Conservation (phyloP, 2,113 vertebrate species). For the Otocyon megalotis region DNA sequence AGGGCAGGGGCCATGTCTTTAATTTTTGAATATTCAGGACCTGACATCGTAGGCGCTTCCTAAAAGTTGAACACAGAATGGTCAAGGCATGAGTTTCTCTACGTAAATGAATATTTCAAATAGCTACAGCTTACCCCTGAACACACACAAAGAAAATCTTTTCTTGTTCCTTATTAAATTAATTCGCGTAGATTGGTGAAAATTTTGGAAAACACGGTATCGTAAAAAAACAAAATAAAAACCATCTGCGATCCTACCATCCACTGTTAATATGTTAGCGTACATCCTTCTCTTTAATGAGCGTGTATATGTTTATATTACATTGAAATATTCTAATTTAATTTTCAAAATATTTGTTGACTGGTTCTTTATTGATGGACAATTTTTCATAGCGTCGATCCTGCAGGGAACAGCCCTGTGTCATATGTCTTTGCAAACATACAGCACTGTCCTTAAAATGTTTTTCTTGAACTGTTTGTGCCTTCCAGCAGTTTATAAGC, state of each 20-base stretch:
- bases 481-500: background rate
- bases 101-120: background rate
- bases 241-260: background rate
- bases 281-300: background rate
- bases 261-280: background rate
- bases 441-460: background rate
- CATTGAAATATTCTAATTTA: background rate
- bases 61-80: background rate
- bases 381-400: background rate
- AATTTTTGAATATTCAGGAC: background rate
- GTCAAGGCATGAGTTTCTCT: background rate
- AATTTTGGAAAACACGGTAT: background rate
- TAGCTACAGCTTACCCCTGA: background rate
- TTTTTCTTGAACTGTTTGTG: background rate
- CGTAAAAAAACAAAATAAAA: conserved; percentile 4
- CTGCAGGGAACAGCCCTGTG: background rate
- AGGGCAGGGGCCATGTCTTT: background rate
- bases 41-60: background rate
- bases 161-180: conserved; percentile 24
- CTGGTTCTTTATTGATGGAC: background rate
- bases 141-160: background rate
- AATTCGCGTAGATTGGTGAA: background rate
- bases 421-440: background rate
- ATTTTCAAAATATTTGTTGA: background rate
- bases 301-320: background rate